phyloP scores from a whole-genome alignment of 1,140 invertebrate species.

The Drusus annulatus region DNA sequence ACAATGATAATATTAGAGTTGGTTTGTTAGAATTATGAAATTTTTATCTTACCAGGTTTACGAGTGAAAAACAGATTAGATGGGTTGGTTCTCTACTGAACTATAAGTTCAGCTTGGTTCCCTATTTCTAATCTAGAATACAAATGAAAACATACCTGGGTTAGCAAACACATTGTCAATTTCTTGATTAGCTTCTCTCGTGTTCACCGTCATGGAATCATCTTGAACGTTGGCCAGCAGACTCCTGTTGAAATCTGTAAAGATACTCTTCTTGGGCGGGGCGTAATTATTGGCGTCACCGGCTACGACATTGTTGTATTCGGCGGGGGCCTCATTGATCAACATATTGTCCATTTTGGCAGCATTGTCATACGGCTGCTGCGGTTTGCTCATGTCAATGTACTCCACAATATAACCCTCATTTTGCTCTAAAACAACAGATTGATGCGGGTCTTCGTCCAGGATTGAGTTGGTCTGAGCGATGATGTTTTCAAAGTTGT shows the following conservation, averaged over 20 bases:
- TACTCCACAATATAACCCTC: slow-evolving; percentile 42
- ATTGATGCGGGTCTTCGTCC: slow-evolving; percentile 48
- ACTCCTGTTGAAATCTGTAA: slow-evolving; percentile 70
- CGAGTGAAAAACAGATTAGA: no score
- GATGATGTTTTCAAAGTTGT: slow-evolving; percentile 55
- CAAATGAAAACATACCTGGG: slow-evolving; percentile 61
- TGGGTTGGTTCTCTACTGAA: no score
- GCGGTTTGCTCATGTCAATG: slow-evolving; percentile 34
- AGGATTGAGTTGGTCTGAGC: slow-evolving; percentile 54
- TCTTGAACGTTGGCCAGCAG: slow-evolving; percentile 67
- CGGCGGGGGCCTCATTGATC: background rate
- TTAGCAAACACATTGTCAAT: slow-evolving; percentile 68
- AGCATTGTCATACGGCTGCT: slow-evolving; percentile 19
- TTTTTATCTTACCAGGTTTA: no score
- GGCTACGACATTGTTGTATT: background rate
- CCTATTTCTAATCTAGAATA: no score
- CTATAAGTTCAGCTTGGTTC: no score
- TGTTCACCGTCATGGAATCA: slow-evolving; percentile 74
- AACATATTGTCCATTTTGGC: slow-evolving; percentile 33
- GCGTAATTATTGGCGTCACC: slow-evolving; percentile 21
- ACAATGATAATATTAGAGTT: no score
- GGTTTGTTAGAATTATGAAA: no score
- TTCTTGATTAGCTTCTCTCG: slow-evolving; percentile 73
- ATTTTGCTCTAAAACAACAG: slow-evolving; percentile 42
- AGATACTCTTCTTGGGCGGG: slow-evolving; percentile 64